phyloP scores from a whole-genome alignment of 1,140 invertebrate genomes.

The Ceratoteleas bidentatus region DNA sequence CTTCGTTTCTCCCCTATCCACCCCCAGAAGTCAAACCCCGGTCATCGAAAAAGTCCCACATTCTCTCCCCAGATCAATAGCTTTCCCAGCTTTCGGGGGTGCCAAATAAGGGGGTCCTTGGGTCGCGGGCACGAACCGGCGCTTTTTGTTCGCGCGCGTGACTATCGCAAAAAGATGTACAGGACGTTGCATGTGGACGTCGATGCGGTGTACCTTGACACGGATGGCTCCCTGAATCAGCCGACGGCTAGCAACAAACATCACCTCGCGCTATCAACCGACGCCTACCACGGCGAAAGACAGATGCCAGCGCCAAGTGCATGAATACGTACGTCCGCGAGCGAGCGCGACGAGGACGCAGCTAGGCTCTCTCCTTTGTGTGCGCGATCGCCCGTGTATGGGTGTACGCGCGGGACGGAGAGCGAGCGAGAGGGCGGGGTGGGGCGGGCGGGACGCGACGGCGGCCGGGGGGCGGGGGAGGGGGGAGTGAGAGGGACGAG shows the following conservation, averaged over 20 bases:
- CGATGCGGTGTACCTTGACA: slow-evolving; percentile 82
- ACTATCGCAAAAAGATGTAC: slow-evolving; percentile 74
- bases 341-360: slow-evolving; percentile 23
- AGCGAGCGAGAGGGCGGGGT: slow-evolving; percentile 21
- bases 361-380: slow-evolving; percentile 34
- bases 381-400: slow-evolving; percentile 12
- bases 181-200: slow-evolving; percentile 76
- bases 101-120: too few relatives aligned
- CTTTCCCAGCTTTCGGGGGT: too few relatives aligned
- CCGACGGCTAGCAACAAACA: slow-evolving; percentile 77
- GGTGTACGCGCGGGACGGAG: slow-evolving; percentile 22
- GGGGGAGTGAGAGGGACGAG: slow-evolving; percentile 6
- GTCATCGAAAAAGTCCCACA: too few relatives aligned
- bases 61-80: too few relatives aligned
- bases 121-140: slow-evolving; percentile 6
- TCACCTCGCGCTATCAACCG: slow-evolving; percentile 78
- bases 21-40: too few relatives aligned
- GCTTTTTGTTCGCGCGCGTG: slow-evolving; percentile 54
- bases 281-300: slow-evolving; percentile 75
- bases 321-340: slow-evolving; percentile 22
- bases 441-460: slow-evolving; percentile 23
- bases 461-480: too few relatives aligned
- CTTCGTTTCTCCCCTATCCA: too few relatives aligned
- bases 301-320: slow-evolving; percentile 58
- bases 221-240: slow-evolving; percentile 81